These are phyloP conservation scores for Paraescarpia echinospica DNA, from an alignment of 1,140 invertebrate genomes.

Conservation along the genomic window DNA sequence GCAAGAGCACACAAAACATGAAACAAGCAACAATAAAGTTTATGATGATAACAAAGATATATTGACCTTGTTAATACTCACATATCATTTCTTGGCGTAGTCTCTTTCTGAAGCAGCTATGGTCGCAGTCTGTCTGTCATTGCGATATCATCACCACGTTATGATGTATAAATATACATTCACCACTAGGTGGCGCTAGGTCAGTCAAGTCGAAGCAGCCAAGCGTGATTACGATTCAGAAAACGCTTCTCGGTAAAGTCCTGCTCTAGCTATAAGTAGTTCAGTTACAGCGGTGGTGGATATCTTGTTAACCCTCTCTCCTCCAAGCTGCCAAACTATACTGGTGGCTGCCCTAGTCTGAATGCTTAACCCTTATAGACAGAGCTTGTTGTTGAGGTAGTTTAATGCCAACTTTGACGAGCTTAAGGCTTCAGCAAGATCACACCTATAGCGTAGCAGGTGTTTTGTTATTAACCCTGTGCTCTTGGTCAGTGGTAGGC, in stretches of 20 bases:
- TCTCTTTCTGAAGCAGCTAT: background rate
- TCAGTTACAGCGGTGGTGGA: background rate
- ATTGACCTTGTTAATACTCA: background rate
- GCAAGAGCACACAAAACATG: no score
- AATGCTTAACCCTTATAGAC: background rate
- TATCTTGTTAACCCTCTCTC: background rate
- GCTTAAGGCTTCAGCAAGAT: background rate
- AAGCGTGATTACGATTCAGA: background rate
- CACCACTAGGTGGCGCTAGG: conserved; percentile 2
- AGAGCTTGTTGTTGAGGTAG: background rate
- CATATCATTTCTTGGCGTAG: background rate
- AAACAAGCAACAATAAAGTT: background rate
- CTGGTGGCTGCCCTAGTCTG: background rate
- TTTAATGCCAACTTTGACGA: background rate
- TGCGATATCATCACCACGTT: background rate
- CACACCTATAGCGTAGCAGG: background rate
- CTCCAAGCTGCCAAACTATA: background rate
- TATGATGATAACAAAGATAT: no score
- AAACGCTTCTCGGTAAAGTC: background rate
- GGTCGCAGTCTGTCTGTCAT: background rate
- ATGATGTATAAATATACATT: background rate
- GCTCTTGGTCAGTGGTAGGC: background rate
- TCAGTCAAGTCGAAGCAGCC: background rate
- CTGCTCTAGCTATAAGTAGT: background rate
- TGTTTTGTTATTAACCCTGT: background rate